Conservation (phyloP, 2,113 vertebrate genomes). For the Ceyx margarethae region DNA sequence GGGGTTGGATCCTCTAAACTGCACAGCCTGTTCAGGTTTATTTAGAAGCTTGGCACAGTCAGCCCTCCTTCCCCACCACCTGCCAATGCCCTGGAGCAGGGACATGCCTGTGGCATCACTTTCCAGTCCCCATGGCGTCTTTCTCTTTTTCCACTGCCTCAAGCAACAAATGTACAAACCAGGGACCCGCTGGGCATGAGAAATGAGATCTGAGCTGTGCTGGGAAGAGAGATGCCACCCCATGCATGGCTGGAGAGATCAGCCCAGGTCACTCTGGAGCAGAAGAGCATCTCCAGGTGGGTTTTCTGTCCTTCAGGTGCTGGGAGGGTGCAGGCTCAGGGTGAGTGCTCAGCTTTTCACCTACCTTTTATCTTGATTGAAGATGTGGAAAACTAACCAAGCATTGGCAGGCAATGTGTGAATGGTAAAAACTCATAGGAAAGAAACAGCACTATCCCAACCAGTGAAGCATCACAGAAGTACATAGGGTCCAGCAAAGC, state of each 20-base stretch:
- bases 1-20: background rate
- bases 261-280: background rate
- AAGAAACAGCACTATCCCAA: background rate
- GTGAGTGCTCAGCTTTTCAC: background rate
- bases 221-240: background rate
- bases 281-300: background rate
- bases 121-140: background rate
- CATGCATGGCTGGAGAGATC: rapidly evolving
- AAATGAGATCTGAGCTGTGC: background rate
- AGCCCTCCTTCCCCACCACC: background rate
- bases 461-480: background rate
- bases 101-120: background rate
- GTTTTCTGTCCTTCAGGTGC: background rate
- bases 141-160: conserved; percentile 2
- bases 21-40: background rate
- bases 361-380: background rate
- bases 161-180: conserved; percentile 4
- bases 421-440: background rate
- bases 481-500: background rate
- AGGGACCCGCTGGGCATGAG: background rate
- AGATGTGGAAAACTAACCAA: background rate
- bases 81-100: background rate
- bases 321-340: background rate
- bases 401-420: background rate
- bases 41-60: background rate